Conservation (phyloP, 2,113 vertebrate genomes). For the Callopanchax toddi region DNA sequence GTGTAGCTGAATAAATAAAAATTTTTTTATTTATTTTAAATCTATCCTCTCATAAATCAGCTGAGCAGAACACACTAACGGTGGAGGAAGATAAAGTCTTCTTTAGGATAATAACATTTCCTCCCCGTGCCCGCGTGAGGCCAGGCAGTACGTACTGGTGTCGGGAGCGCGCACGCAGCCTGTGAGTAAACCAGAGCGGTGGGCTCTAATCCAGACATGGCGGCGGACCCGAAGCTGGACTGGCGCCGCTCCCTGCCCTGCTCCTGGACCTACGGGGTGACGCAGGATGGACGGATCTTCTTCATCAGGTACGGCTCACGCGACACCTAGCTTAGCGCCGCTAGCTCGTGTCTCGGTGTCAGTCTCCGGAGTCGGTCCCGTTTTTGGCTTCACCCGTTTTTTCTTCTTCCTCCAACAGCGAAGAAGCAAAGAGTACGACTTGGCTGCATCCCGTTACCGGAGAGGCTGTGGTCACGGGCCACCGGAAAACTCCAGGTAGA, state of each 20-base stretch:
- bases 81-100: too few species aligned
- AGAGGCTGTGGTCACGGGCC: conserved; percentile 90
- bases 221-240: conserved; percentile 88
- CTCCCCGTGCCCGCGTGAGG: too few species aligned
- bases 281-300: conserved; percentile 88
- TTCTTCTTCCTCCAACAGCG: conserved; percentile 82
- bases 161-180: conserved; percentile 66
- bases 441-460: conserved; percentile 94
- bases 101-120: too few species aligned
- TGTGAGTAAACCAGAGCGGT: conserved; percentile 5
- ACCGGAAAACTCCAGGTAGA: conserved; percentile 91
- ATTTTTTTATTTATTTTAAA: too few species aligned
- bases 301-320: conserved; percentile 87
- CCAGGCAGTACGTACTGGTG: background rate
- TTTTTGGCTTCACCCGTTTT: conserved; percentile 54
- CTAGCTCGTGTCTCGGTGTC: too few species aligned
- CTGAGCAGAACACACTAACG: too few species aligned
- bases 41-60: too few species aligned
- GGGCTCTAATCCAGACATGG: conserved; percentile 81
- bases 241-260: conserved; percentile 87
- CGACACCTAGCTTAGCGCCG: too few species aligned
- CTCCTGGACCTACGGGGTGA: conserved; percentile 87
- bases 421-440: conserved; percentile 95
- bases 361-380: too few species aligned
- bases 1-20: too few species aligned